Evolutionary conservation across 2,113 vertebrate genomes (phyloP), one percentile per base, ranked within the genome.

Genomic region (Callaeas wilsoni): DNA sequence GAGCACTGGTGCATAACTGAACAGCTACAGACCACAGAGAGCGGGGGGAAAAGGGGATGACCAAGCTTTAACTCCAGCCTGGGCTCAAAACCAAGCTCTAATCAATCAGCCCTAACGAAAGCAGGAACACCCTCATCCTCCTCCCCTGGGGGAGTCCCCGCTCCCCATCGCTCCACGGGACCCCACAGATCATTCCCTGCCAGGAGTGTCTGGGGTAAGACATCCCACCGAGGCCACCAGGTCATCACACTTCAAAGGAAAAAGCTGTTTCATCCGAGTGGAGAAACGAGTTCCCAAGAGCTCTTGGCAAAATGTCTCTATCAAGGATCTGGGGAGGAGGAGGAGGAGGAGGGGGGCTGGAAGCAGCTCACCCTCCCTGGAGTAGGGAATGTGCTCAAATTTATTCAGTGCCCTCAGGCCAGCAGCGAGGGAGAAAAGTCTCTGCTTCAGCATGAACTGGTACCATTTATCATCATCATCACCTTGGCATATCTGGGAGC

Each of bases 371-470:
- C 27, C 78, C 75, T 94, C 92, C 84, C 78, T 25, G 33, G 74
- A 87, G 81, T 29, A 46, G 84, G 62, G 90, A 67, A 74, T 26
- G 16, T 25, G 83, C 71, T 73, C 67, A 42, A 44, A 67, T 94
- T 63, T 78, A 95, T 89, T 89, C 96, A 8, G 6, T 55, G 89
- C 87, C 87, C 94, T 90, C 70, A 16, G 55, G 94, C 52, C 41
- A 84, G 46, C 32, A 41, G 44, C 5, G 19, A 71, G 67, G 69
- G 60, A 86, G 74, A 59, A 39, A 80, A 91, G 79, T 26, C 84
- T 91, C 93, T 92, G 91, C 95, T 94, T 41, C 83, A 47, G 90
- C 88, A 94, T 1, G 60, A 92, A 60, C 20, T 10, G 55, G 37
- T 55, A n/a, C 44, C 16, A 89, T 93, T 93, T 74, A 71, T 94